Percentiles rank a stretch among this genome's conserved stretches.
Evolutionary conservation across 2,888 invertebrate species (phyloP).

Genomic region (Octonoba sinensis): DNA sequence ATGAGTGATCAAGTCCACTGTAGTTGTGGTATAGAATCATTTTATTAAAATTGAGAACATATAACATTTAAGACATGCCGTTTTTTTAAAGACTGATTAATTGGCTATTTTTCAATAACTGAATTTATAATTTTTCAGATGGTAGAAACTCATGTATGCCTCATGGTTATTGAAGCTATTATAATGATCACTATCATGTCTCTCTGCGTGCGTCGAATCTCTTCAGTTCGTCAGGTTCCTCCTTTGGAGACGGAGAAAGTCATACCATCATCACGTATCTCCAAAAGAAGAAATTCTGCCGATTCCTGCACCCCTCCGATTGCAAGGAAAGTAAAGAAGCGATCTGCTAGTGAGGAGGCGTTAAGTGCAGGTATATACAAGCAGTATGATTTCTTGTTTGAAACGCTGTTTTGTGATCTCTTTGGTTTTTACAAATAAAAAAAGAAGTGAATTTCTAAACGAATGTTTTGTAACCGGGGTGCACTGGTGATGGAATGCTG

Average conservation of each 20-base stretch:
- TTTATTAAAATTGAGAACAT: too few species aligned
- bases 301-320: constrained; percentile 38
- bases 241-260: constrained; percentile 5
- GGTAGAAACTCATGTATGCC: constrained; percentile 69
- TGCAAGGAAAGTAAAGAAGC: constrained; percentile 49
- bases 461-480: too few species aligned
- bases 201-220: constrained; percentile 53
- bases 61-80: too few species aligned
- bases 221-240: constrained; percentile 23
- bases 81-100: too few species aligned
- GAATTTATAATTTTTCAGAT: constrained; percentile 58
- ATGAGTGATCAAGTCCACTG: too few species aligned
- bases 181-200: constrained; percentile 71
- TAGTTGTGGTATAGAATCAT: too few species aligned
- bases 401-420: constrained; percentile 19
- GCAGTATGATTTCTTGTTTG: constrained; percentile 46
- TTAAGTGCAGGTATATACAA: constrained; percentile 56
- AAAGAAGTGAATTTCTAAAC: neutral
- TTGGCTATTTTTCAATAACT: constrained; percentile 3
- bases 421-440: neutral
- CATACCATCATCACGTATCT: constrained; percentile 30
- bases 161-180: constrained; percentile 69
- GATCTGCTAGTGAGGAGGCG: constrained; percentile 56
- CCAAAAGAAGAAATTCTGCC: constrained; percentile 54
- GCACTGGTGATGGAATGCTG: too few species aligned